Conservation (phyloP, 2,797 vertebrate genomes). For the Sardinella longiceps region DNA sequence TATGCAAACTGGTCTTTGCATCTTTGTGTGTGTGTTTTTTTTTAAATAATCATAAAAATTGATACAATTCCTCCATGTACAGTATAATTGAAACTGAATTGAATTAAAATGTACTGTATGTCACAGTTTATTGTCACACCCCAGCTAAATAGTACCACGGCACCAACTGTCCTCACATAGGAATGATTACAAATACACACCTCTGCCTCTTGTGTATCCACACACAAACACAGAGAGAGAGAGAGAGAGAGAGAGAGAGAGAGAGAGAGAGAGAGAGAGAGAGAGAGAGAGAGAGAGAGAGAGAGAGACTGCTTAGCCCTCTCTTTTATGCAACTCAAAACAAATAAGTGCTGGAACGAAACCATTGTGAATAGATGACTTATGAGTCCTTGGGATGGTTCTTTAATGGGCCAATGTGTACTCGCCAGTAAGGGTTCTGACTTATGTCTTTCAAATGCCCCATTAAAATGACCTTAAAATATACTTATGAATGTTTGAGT, state of each 20-base stretch:
- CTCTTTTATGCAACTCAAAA: background rate
- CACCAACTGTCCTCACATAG: background rate
- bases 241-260: no score
- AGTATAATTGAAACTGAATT: background rate
- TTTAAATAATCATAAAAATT: background rate
- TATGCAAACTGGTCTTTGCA: background rate
- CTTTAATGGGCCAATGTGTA: background rate
- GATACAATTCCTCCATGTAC: background rate
- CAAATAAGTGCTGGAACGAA: background rate
- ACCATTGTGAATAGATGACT: background rate
- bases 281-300: no score
- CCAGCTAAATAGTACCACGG: background rate
- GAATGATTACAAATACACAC: background rate
- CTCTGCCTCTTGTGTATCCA: background rate
- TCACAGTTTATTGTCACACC: background rate
- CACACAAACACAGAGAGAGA: constrained; percentile 6
- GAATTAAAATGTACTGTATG: background rate
- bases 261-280: no score
- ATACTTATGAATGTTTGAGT: background rate
- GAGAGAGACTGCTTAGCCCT: background rate
- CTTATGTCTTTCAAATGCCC: background rate
- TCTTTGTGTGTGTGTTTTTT: background rate
- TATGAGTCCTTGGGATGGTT: background rate
- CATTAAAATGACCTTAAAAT: no score
- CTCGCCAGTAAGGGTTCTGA: background rate